Percentiles rank a stretch among this genome's conserved stretches.
Evolutionary conservation across 2,113 vertebrate species (phyloP).

Genomic region (Hemichromis elongatus): DNA sequence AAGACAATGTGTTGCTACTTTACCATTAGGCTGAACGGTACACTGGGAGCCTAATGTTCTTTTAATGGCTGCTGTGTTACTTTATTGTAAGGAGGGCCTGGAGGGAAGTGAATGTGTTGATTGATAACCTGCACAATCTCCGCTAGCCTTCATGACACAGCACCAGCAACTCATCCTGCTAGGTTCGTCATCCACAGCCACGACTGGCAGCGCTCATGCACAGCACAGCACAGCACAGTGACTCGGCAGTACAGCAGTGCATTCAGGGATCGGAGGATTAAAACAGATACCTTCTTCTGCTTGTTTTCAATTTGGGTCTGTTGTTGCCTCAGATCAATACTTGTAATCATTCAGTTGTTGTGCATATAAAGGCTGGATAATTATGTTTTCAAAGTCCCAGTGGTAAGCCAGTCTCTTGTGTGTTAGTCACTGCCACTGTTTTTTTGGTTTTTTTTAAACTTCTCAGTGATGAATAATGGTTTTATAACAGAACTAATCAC

Average conservation of each 20-base stretch:
- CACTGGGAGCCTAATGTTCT: slow-evolving; percentile 57
- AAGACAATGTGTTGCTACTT: not conserved
- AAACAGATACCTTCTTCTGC: not conserved
- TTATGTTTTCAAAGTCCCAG: slow-evolving; percentile 27
- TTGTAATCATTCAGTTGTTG: slow-evolving; percentile 25
- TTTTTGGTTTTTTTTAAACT: not conserved
- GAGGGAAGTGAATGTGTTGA: slow-evolving; percentile 26
- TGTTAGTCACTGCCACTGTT: not conserved
- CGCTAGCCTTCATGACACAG: slow-evolving; percentile 48
- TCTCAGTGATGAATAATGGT: not conserved
- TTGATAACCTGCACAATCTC: slow-evolving; percentile 51
- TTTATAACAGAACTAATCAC: slow-evolving; percentile 21
- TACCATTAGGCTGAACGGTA: slow-evolving; percentile 32
- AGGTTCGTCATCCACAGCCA: slow-evolving; percentile 7
- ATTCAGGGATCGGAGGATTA: not conserved
- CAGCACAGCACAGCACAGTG: slow-evolving; percentile 4
- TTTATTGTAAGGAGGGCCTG: not conserved
- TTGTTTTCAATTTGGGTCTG: slow-evolving; percentile 16
- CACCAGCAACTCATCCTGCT: slow-evolving; percentile 41
- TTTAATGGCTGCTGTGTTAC: slow-evolving; percentile 63
- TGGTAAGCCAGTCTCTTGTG: not conserved
- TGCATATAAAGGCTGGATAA: slow-evolving; percentile 10
- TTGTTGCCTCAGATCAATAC: slow-evolving; percentile 37
- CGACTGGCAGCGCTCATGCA: not conserved
- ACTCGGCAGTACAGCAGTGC: slow-evolving; percentile 38